phyloP scores from a whole-genome alignment of 2,888 invertebrate genomes.

The Drosophila pseudotakahashii region DNA sequence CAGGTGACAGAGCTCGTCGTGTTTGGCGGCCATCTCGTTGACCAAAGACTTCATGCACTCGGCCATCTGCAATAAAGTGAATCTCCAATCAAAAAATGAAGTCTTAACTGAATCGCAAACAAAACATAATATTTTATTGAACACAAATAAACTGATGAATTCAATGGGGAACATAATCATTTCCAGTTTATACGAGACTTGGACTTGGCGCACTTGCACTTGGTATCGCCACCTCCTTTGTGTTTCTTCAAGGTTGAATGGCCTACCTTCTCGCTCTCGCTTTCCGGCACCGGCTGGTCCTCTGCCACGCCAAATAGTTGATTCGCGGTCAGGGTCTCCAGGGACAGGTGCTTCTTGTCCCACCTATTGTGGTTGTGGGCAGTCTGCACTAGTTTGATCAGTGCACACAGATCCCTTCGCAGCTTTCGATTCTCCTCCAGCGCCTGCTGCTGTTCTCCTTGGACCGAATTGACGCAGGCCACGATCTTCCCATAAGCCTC shows the following conservation, averaged over 20 bases:
- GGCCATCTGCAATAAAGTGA: slow-evolving; percentile 41
- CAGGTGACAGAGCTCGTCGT: slow-evolving; percentile 86
- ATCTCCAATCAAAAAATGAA: slow-evolving; percentile 6
- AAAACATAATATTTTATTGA: slow-evolving; percentile 26
- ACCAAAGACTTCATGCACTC: slow-evolving; percentile 86
- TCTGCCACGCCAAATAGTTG: slow-evolving; percentile 81
- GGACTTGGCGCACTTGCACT: neutral
- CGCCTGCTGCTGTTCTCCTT: slow-evolving; percentile 55
- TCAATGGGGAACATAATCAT: neutral
- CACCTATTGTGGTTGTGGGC: slow-evolving; percentile 83
- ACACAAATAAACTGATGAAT: neutral
- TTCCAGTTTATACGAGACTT: neutral
- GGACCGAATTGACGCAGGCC: slow-evolving; percentile 81
- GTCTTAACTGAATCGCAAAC: neutral
- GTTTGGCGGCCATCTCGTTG: slow-evolving; percentile 87
- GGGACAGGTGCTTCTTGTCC: slow-evolving; percentile 83
- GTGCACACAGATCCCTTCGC: slow-evolving; percentile 82
- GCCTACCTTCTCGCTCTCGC: slow-evolving; percentile 66
- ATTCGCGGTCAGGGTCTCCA: slow-evolving; percentile 83
- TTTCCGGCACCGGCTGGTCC: slow-evolving; percentile 40
- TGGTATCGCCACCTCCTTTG: slow-evolving; percentile 11
- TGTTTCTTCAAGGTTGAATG: slow-evolving; percentile 6
- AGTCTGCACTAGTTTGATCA: slow-evolving; percentile 85
- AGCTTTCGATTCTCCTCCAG: slow-evolving; percentile 68
- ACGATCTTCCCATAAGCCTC: slow-evolving; percentile 87